A percentile compares a stretch with the other conserved stretches of the same genome.
These are phyloP conservation scores for Lasioglossum pauxillum DNA, from an alignment of 2,888 invertebrate species.

Conservation along the genomic window DNA sequence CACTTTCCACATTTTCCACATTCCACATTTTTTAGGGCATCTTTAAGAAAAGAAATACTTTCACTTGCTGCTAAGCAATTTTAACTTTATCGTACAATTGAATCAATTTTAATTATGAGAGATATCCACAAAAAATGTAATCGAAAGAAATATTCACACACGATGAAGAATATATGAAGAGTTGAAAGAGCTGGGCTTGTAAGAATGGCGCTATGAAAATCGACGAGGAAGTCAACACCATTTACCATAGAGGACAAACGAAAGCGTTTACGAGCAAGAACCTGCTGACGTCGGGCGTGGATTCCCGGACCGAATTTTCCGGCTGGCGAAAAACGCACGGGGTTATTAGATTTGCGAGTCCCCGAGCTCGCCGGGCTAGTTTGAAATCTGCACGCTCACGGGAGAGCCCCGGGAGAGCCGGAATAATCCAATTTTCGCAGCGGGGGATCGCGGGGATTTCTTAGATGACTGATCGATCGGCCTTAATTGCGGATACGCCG, in stretches of 20 bases:
- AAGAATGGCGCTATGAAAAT: not conserved
- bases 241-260: not conserved
- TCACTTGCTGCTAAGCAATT: too few relatives aligned
- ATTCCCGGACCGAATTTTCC: conserved; percentile 30
- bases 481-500: conserved; percentile 27
- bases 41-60: too few relatives aligned
- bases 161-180: not conserved
- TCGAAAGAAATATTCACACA: not conserved
- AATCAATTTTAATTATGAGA: too few relatives aligned
- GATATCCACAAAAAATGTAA: too few relatives aligned
- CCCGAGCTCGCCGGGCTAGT: not conserved
- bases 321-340: not conserved
- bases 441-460: conserved; percentile 22
- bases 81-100: too few relatives aligned
- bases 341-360: conserved; percentile 53
- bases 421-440: conserved; percentile 39
- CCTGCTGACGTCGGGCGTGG: conserved; percentile 25
- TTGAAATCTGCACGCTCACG: conserved; percentile 1
- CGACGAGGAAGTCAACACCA: not conserved
- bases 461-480: conserved; percentile 25
- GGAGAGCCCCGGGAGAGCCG: not conserved
- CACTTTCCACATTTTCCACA: too few relatives aligned
- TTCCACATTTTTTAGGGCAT: too few relatives aligned
- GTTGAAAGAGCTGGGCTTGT: not conserved
- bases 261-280: not conserved